These are phyloP conservation scores for Caenorhabditis macrosperma DNA, from an alignment of 2,888 invertebrate genomes.

Conservation along the genomic window DNA sequence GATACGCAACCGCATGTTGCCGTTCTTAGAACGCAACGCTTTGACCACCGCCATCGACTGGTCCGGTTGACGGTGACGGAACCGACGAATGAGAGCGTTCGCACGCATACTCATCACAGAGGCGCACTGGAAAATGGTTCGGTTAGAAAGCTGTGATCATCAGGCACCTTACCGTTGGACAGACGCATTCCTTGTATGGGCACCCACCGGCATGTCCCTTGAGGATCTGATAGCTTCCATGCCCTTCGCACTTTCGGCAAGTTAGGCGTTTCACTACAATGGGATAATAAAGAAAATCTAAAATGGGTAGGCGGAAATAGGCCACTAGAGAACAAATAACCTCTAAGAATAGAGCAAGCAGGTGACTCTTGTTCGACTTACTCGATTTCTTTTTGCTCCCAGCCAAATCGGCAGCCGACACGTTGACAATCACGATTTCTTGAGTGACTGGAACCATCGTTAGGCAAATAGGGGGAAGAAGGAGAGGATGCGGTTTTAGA, in stretches of 20 bases:
- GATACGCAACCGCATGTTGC: slow-evolving; percentile 69
- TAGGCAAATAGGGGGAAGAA: background rate
- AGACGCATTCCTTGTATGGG: slow-evolving; percentile 73
- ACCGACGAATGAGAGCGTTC: slow-evolving; percentile 73
- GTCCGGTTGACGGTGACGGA: slow-evolving; percentile 69
- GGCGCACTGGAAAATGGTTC: slow-evolving; percentile 67
- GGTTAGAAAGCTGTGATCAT: no score
- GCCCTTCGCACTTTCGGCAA: slow-evolving; percentile 78
- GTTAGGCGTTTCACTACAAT: slow-evolving; percentile 70
- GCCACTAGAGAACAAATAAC: no score
- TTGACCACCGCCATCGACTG: slow-evolving; percentile 64
- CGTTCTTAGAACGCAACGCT: slow-evolving; percentile 69
- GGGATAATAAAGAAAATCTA: no score
- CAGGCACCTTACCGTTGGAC: slow-evolving; percentile 71
- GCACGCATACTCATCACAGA: slow-evolving; percentile 73
- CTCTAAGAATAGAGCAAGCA: background rate
- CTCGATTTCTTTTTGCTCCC: slow-evolving; percentile 42
- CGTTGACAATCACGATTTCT: slow-evolving; percentile 5
- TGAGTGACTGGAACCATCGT: slow-evolving; percentile 24
- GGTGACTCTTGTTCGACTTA: slow-evolving; percentile 27
- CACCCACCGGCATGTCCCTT: slow-evolving; percentile 76
- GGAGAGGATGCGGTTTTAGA: background rate
- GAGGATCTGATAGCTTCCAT: slow-evolving; percentile 68
- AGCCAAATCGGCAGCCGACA: slow-evolving; percentile 18
- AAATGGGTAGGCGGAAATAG: background rate